Conservation (phyloP, 23 tunicate species). For the Botrylloides violaceus region DNA sequence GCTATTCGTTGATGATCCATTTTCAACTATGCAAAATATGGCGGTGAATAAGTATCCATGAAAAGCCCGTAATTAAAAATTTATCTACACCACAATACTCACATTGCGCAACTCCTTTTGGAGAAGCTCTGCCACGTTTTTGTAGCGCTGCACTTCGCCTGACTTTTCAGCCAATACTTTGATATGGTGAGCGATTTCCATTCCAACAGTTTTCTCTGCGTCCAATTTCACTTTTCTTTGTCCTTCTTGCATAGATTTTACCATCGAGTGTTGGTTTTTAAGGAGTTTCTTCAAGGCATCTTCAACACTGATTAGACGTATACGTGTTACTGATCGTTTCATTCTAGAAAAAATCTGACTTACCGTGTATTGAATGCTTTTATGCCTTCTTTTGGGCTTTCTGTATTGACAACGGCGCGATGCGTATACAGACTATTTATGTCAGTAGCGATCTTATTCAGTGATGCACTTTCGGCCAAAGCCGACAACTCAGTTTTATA, state of each 20-base stretch:
- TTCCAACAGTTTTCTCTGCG: conserved; percentile 16
- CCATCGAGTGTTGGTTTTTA: conserved; percentile 9
- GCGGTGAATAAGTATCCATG: background rate
- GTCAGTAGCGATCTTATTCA: conserved; percentile 6
- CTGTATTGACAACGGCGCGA: background rate
- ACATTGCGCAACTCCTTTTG: background rate
- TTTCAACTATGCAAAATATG: conserved; percentile 5
- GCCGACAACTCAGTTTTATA: conserved; percentile 11
- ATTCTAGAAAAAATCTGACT: background rate
- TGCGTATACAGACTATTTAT: conserved; percentile 8
- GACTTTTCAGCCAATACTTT: conserved; percentile 11
- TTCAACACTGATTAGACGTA: background rate
- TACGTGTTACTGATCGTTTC: background rate
- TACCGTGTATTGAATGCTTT: conserved; percentile 6
- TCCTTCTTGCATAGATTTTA: background rate
- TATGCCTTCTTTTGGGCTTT: background rate
- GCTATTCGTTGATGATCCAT: conserved; percentile 4
- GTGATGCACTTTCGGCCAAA: background rate
- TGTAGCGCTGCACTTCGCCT: conserved; percentile 2
- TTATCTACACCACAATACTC: background rate
- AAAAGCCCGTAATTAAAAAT: background rate
- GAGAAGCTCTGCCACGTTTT: background rate
- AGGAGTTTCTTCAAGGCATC: conserved; percentile 4
- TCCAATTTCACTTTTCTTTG: conserved; percentile 4
- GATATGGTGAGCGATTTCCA: conserved; percentile 13